Evolutionary conservation across 2,888 invertebrate genomes (phyloP).

Genomic region (Herminia tarsipennalis): DNA sequence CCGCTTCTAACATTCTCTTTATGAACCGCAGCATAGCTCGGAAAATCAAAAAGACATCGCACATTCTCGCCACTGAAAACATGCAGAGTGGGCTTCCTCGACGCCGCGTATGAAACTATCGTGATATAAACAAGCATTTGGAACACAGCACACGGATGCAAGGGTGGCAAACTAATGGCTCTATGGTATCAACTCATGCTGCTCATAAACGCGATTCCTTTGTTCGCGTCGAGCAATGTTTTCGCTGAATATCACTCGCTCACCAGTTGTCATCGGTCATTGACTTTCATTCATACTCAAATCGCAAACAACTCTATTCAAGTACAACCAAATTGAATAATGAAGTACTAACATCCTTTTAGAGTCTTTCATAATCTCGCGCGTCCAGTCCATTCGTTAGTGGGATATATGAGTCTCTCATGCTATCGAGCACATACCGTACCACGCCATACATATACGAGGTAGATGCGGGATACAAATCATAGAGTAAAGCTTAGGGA

Average conservation of each 20-base stretch:
- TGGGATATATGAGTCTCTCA: slow-evolving; percentile 23
- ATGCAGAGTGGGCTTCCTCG: slow-evolving; percentile 71
- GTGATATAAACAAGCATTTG: slow-evolving; percentile 66
- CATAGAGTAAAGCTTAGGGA: slow-evolving; percentile 53
- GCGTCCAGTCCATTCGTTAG: slow-evolving; percentile 22
- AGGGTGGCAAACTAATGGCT: slow-evolving; percentile 72
- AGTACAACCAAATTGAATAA: slow-evolving; percentile 81
- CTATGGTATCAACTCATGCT: slow-evolving; percentile 70
- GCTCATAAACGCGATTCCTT: slow-evolving; percentile 54
- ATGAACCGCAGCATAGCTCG: slow-evolving; percentile 71
- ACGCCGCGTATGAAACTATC: slow-evolving; percentile 52
- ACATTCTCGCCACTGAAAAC: slow-evolving; percentile 75
- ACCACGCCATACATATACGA: slow-evolving; percentile 55
- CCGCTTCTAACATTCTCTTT: slow-evolving; percentile 53
- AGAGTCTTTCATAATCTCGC: slow-evolving; percentile 32
- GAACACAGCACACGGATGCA: slow-evolving; percentile 79
- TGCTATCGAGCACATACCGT: slow-evolving; percentile 38
- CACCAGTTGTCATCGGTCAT: slow-evolving; percentile 59
- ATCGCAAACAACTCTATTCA: slow-evolving; percentile 71
- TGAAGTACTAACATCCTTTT: slow-evolving; percentile 33
- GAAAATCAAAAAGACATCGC: slow-evolving; percentile 84
- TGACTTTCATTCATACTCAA: slow-evolving; percentile 56
- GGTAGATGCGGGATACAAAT: slow-evolving; percentile 66
- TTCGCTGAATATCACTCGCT: slow-evolving; percentile 84
- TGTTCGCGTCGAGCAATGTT: slow-evolving; percentile 57